phyloP scores from a whole-genome alignment of 2,888 invertebrate genomes.

The Diogma glabrata region DNA sequence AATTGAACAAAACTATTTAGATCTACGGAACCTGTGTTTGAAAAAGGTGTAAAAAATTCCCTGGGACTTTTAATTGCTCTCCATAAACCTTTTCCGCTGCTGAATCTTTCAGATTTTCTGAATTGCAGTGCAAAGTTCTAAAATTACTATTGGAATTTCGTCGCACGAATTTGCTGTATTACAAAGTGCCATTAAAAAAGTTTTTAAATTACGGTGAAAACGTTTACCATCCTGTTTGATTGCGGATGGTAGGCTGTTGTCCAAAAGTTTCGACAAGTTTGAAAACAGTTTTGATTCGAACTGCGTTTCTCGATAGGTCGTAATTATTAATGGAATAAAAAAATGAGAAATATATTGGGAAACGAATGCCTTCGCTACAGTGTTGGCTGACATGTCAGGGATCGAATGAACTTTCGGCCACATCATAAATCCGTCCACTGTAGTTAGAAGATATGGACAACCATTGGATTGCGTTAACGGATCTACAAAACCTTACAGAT shows the following conservation, averaged over 20 bases:
- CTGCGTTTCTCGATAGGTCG: slow-evolving; percentile 15
- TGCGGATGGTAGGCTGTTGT: background rate
- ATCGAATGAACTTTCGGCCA: too few species aligned
- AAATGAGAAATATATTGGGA: slow-evolving; percentile 16
- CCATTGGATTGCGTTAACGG: too few species aligned
- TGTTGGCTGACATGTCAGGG: slow-evolving; percentile 14
- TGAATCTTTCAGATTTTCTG: background rate
- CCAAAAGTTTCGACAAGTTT: slow-evolving; percentile 10
- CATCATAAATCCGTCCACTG: too few species aligned
- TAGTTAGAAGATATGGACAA: too few species aligned
- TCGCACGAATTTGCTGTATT: background rate
- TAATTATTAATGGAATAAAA: slow-evolving; percentile 12
- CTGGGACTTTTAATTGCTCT: background rate
- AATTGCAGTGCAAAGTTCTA: background rate
- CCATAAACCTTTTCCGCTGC: background rate
- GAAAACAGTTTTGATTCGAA: slow-evolving; percentile 15
- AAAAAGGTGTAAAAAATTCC: background rate
- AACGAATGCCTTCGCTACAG: slow-evolving; percentile 14
- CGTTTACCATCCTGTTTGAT: background rate
- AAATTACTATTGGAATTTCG: background rate
- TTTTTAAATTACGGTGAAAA: too few species aligned
- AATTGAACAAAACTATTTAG: background rate
- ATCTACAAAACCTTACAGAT: too few species aligned
- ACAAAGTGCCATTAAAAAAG: background rate
- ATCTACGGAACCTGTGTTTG: background rate